Percentiles rank a stretch among this genome's conserved stretches.
Evolutionary conservation across 2,888 invertebrate genomes (phyloP).

Genomic region (Tetropium fuscum): DNA sequence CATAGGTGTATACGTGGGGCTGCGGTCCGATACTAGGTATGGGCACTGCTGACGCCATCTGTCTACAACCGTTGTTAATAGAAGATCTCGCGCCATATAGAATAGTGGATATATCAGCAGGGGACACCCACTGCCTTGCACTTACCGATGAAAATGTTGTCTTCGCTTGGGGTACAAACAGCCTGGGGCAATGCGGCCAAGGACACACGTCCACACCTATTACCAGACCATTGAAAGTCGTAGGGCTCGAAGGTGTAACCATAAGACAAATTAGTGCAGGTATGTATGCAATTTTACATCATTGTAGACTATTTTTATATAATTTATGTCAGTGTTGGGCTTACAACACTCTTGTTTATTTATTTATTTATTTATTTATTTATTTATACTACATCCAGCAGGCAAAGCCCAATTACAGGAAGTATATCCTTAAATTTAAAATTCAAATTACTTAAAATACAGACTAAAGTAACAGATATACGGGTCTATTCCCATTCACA

Average conservation of each 20-base stretch:
- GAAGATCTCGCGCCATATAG: slow-evolving; percentile 68
- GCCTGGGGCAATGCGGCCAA: slow-evolving; percentile 75
- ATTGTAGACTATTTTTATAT: no score
- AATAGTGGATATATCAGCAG: slow-evolving; percentile 72
- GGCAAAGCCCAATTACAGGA: no score
- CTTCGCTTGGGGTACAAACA: slow-evolving; percentile 74
- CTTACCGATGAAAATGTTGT: slow-evolving; percentile 69
- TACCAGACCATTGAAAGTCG: slow-evolving; percentile 69
- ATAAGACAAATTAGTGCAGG: slow-evolving; percentile 75
- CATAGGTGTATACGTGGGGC: slow-evolving; percentile 74
- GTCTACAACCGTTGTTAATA: slow-evolving; percentile 68
- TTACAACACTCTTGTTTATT: no score
- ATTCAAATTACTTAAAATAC: no score
- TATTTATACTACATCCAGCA: no score
- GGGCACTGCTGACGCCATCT: slow-evolving; percentile 70
- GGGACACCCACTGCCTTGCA: slow-evolving; percentile 73
- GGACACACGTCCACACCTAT: slow-evolving; percentile 72
- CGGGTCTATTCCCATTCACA: no score
- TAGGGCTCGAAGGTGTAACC: slow-evolving; percentile 68
- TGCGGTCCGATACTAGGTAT: slow-evolving; percentile 72
- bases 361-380: no score
- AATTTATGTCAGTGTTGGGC: no score
- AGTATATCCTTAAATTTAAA: no score
- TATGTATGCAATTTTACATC: no score
- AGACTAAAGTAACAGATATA: no score